Percentiles rank a stretch among this genome's conserved stretches.
phyloP scores from a whole-genome alignment of 2,888 invertebrate species.

The Leptopilina myrica region DNA sequence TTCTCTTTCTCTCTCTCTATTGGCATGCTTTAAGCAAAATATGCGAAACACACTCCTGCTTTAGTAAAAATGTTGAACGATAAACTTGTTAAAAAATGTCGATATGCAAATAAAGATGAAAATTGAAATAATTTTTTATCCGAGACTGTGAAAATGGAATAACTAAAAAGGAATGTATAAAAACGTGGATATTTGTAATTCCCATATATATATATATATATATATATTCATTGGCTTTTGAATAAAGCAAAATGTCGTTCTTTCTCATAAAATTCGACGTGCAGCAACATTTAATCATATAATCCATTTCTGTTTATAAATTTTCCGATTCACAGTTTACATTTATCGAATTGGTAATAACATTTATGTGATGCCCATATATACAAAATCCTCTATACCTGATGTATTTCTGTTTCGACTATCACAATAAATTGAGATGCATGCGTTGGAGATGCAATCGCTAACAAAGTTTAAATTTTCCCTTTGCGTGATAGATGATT shows the following conservation, averaged over 20 bases:
- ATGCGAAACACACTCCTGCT: not conserved
- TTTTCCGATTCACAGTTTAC: constrained; percentile 24
- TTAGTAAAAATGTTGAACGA: not conserved
- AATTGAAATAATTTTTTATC: not conserved
- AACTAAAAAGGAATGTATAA: not conserved
- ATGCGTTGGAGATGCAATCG: constrained; percentile 38
- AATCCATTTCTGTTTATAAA: constrained; percentile 33
- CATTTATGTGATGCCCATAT: constrained; percentile 28
- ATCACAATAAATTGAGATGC: constrained; percentile 38
- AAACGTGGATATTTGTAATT: constrained; percentile 22
- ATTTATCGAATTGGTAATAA: constrained; percentile 32
- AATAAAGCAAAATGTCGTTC: constrained; percentile 29
- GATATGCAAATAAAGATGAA: constrained; percentile 10
- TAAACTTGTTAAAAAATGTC: constrained; percentile 16
- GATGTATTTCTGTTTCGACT: constrained; percentile 36
- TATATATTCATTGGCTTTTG: constrained; percentile 26
- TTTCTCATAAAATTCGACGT: constrained; percentile 30
- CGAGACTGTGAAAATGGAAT: not conserved
- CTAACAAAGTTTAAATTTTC: constrained; percentile 35
- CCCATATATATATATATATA: not conserved
- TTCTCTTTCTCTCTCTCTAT: too few species aligned
- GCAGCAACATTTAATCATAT: constrained; percentile 37
- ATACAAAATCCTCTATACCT: constrained; percentile 32
- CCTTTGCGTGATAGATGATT: constrained; percentile 33
- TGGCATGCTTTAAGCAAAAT: not conserved